A percentile compares a stretch with the other conserved stretches of the same genome.
Evolutionary conservation across 2,797 vertebrate species (phyloP).

Genomic region (Microctenopoma stevenorrisi): DNA sequence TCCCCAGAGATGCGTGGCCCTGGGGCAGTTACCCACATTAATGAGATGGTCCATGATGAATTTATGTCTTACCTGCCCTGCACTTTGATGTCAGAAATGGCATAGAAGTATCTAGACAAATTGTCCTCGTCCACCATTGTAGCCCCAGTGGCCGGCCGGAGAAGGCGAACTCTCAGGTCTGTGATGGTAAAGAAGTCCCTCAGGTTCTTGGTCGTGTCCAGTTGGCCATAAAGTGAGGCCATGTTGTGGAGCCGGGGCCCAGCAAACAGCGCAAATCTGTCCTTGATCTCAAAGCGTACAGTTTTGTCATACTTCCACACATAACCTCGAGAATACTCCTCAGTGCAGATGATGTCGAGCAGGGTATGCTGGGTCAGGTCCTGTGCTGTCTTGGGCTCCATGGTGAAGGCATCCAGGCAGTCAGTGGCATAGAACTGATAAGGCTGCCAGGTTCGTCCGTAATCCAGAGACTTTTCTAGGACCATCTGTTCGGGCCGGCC

Average conservation of each 20-base stretch:
- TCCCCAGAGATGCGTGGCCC: background rate
- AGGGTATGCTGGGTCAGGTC: constrained; percentile 94
- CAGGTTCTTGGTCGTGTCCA: constrained; percentile 98
- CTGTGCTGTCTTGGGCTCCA: constrained; percentile 96
- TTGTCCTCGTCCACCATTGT: constrained; percentile 95
- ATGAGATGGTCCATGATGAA: background rate
- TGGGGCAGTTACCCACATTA: background rate
- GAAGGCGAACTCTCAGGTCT: constrained; percentile 93
- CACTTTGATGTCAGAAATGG: constrained; percentile 98
- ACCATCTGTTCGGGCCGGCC: constrained; percentile 98
- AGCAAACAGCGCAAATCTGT: constrained; percentile 96
- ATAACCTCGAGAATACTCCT: constrained; percentile 96
- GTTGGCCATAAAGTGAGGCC: constrained; percentile 97
- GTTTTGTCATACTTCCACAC: constrained; percentile 96
- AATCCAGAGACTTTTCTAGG: constrained; percentile 96
- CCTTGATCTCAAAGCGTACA: constrained; percentile 98
- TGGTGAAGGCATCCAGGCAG: constrained; percentile 96
- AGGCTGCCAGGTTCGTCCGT: constrained; percentile 95
- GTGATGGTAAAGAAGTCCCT: constrained; percentile 99
- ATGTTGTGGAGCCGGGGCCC: constrained; percentile 96
- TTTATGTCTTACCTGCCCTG: constrained; percentile 93
- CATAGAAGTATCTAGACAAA: constrained; percentile 97
- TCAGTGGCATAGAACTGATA: constrained; percentile 98
- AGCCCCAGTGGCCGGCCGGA: constrained; percentile 94
- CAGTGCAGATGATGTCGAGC: constrained; percentile 98